Conservation (phyloP, 2,888 invertebrate genomes). For the Blastobasis lacticolella region DNA sequence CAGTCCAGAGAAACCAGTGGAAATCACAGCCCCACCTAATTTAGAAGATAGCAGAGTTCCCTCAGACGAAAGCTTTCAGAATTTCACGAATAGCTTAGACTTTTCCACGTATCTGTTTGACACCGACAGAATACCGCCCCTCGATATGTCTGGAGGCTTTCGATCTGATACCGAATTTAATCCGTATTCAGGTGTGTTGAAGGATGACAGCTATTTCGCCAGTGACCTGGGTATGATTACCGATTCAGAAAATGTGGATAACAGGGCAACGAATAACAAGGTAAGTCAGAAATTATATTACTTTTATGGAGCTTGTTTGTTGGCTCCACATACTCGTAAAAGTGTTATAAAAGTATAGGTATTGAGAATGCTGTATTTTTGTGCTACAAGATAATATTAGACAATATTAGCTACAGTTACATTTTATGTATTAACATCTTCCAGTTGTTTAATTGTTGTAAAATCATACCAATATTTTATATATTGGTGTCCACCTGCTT, state of each 20-base stretch:
- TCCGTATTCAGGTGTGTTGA: constrained; percentile 25
- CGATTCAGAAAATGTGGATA: background rate
- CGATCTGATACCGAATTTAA: constrained; percentile 39
- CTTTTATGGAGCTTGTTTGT: too few species aligned
- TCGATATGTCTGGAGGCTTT: constrained; percentile 42
- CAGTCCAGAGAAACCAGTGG: background rate
- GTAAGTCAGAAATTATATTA: background rate
- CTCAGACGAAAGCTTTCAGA: constrained; percentile 52
- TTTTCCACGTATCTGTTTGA: constrained; percentile 49
- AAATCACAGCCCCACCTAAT: constrained; percentile 16
- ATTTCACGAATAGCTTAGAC: constrained; percentile 42
- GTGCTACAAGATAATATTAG: too few species aligned
- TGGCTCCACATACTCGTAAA: too few species aligned
- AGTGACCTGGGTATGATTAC: constrained; percentile 23
- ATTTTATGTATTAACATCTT: too few species aligned
- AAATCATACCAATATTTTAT: too few species aligned
- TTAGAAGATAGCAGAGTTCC: constrained; percentile 39
- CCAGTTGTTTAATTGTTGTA: too few species aligned
- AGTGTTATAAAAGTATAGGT: too few species aligned
- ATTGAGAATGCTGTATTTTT: too few species aligned
- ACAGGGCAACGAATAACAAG: background rate
- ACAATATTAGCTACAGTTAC: too few species aligned
- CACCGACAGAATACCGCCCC: constrained; percentile 39
- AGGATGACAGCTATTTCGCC: constrained; percentile 25
- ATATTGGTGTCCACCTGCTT: too few species aligned